Percentiles rank a stretch among this genome's conserved stretches.
phyloP scores from a whole-genome alignment of 2,113 vertebrate species.

The Azemiops feae region DNA sequence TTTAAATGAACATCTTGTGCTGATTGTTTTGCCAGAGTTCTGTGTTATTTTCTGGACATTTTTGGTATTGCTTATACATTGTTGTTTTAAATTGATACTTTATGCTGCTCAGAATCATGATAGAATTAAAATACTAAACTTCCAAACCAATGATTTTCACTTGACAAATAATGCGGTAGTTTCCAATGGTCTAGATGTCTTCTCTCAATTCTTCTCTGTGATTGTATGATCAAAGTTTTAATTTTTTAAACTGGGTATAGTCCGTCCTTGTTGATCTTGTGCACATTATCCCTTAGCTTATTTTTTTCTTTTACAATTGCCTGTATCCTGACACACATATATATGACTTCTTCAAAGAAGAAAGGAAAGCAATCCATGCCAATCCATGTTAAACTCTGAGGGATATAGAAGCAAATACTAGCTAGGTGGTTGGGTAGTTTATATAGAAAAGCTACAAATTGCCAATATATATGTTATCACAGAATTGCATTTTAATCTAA shows the following conservation, averaged over 20 bases:
- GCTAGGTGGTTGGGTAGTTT: neutral
- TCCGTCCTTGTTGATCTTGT: neutral
- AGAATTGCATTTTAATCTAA: neutral
- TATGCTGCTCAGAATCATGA: neutral
- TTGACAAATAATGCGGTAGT: neutral
- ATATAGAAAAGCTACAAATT: neutral
- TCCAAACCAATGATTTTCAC: neutral
- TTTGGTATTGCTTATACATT: neutral
- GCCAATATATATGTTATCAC: neutral
- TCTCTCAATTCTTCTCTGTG: neutral
- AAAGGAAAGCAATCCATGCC: neutral
- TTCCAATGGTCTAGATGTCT: too few relatives aligned
- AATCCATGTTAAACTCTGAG: neutral
- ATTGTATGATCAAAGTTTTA: neutral
- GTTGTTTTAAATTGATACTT: neutral
- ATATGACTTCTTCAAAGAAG: neutral
- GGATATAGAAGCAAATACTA: neutral
- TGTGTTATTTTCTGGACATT: neutral
- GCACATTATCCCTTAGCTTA: neutral
- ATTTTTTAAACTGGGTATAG: neutral
- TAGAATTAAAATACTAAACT: neutral
- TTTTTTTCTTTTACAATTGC: neutral
- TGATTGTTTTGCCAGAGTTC: neutral
- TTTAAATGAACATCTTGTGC: neutral
- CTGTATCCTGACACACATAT: neutral